Percentiles rank a stretch among this genome's conserved stretches.
phyloP scores from a whole-genome alignment of 2,888 invertebrate genomes.

The Galerucella pusilla region DNA sequence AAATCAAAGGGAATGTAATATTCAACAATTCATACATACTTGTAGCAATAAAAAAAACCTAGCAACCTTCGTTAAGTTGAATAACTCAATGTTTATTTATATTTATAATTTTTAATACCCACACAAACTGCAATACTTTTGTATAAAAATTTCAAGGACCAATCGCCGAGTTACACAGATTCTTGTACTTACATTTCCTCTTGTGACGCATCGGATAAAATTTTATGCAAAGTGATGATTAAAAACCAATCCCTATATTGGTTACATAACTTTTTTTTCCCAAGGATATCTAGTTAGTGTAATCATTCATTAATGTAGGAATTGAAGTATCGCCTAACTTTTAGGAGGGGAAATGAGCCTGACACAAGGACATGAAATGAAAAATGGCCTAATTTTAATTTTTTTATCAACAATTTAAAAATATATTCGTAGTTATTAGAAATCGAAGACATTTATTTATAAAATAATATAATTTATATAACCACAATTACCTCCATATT shows the following conservation, averaged over 20 bases:
- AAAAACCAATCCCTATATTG: neutral
- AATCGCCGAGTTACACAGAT: neutral
- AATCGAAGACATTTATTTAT: too few species aligned
- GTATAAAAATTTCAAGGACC: slow-evolving; percentile 16
- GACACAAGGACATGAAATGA: too few species aligned
- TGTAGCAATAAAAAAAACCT: too few species aligned
- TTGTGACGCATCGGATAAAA: slow-evolving; percentile 5
- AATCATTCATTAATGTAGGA: neutral
- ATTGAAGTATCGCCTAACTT: too few species aligned
- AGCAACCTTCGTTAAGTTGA: neutral
- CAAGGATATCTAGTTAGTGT: neutral
- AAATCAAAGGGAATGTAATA: too few species aligned
- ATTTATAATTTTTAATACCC: slow-evolving; percentile 7
- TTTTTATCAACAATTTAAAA: too few species aligned
- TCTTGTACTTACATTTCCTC: slow-evolving; percentile 8
- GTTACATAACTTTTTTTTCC: slow-evolving; percentile 1
- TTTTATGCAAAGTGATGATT: slow-evolving; percentile 5
- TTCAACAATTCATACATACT: too few species aligned
- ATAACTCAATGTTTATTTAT: neutral
- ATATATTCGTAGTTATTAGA: too few species aligned
- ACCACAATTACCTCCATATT: neutral
- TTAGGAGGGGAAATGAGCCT: too few species aligned
- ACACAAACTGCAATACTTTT: slow-evolving; percentile 1
- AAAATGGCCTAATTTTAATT: too few species aligned
- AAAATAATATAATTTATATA: neutral